Evolutionary conservation across 2,888 invertebrate genomes (phyloP), one percentile per base, ranked within the genome.

Genomic region (Mamestra brassicae): DNA sequence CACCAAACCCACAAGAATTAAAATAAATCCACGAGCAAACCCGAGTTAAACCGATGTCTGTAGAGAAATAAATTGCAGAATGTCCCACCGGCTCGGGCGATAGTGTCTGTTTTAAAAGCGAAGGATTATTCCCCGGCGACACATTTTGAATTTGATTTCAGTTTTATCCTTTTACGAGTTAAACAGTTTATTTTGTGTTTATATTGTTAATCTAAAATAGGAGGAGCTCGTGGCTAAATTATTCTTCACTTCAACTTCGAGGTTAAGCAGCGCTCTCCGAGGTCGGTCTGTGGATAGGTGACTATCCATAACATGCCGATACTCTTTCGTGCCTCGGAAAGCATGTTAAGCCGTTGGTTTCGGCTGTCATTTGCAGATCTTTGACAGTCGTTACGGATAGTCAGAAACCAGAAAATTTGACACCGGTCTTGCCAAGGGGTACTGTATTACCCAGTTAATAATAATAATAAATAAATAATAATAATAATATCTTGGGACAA

Each of bases 41-140:
- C 71, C 80, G 52, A 67, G 54, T 8, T 57, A 47, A 69, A 76
- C 63, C 70, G 38, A 62, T 71, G 87, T 85, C 71, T 76, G 72
- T 74, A 79, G 74, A 83, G 80, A 83, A 78, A 85, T 85, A 85
- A 85, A 87, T 85, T 83, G 83, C 60, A 26, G 71, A 85, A 76
- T 76, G 80, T 85, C 86, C 83, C 85, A 74, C 62, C 71, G 75
- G 85, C 83, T 76, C 73, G 42, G 36, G 74, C 70, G 86, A 85
- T 85, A 87, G 86, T 83, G 85, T 80, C 86, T 80, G 78, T 77
- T 86, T 85, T 86, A 83, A 87, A 85, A 86, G 86, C 87, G 68
- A 85, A 83, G 86, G 87, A 87, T 86, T 87, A 85, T 77, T 85
- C 85, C 87, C 86, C 36, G 26, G 83, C 77, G 85, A 80, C 76